A percentile compares a stretch with the other conserved stretches of the same genome.
These are phyloP conservation scores for Hapalemur alaotrensis DNA, from an alignment of 2,797 vertebrate genomes.

Conservation along the genomic window DNA sequence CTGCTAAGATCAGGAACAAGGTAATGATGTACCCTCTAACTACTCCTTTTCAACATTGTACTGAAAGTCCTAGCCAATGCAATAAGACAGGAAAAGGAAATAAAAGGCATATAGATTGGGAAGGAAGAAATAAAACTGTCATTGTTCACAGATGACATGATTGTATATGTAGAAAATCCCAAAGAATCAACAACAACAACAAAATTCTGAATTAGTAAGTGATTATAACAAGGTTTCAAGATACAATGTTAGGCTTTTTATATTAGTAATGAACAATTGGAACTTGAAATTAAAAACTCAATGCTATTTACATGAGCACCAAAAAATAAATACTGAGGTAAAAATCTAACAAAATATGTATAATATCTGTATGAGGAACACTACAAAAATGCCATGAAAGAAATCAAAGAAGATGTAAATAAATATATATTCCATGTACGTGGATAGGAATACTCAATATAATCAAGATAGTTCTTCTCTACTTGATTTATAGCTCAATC, in stretches of 20 bases:
- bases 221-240: not conserved
- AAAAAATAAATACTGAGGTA: not conserved
- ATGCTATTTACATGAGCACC: not conserved
- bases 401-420: not conserved
- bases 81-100: not conserved
- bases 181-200: not conserved
- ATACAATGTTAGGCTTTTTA: not conserved
- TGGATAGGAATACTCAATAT: not conserved
- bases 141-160: not conserved
- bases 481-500: not conserved
- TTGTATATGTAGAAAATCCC: not conserved
- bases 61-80: not conserved
- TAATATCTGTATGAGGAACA: not conserved
- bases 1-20: not conserved
- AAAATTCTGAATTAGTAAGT: not conserved
- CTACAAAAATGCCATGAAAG: not conserved
- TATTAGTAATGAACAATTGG: not conserved
- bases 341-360: not conserved
- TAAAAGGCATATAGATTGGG: not conserved
- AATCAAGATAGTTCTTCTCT: not conserved
- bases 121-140: not conserved
- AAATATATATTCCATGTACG: not conserved
- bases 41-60: not conserved
- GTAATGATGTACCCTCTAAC: not conserved
- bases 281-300: not conserved